A percentile compares a stretch with the other conserved stretches of the same genome.
Conservation (phyloP, 2,113 vertebrate species). For the Actinemys pallida region DNA sequence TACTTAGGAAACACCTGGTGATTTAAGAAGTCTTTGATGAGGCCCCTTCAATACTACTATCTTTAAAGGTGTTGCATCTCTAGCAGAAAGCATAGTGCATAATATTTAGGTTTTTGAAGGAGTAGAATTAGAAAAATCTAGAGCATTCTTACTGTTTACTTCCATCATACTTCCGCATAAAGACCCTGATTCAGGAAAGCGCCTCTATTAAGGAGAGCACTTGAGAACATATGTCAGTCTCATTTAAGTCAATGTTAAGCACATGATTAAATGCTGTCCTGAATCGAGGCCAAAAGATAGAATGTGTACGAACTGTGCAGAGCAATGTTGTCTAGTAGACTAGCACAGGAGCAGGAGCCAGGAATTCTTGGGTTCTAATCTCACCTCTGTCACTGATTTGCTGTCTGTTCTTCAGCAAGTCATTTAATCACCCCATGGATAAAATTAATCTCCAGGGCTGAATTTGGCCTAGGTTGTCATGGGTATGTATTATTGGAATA, state of each 20-base stretch:
- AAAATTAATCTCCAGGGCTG: neutral
- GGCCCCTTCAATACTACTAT: neutral
- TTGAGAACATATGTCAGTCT: neutral
- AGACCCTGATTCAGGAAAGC: neutral
- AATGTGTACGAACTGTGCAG: neutral
- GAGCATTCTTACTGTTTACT: neutral
- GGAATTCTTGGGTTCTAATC: neutral
- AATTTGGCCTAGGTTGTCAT: neutral
- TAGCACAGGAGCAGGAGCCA: neutral
- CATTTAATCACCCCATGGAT: neutral
- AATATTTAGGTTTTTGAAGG: neutral
- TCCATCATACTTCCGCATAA: neutral
- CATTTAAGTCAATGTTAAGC: neutral
- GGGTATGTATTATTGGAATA: neutral
- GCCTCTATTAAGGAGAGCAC: neutral
- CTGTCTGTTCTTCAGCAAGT: neutral
- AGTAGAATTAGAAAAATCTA: neutral
- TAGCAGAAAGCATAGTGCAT: neutral
- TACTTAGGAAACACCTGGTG: constrained; percentile 15
- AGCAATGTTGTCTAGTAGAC: neutral
- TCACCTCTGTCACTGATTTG: neutral
- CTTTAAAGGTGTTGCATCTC: fast-evolving
- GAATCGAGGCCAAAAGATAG: neutral
- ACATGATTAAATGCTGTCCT: neutral
- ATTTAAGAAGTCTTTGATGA: constrained; percentile 26